A percentile compares a stretch with the other conserved stretches of the same genome.
These are phyloP conservation scores for Patiria miniata DNA, from an alignment of 35 echinoderm and acorn worm species.

Conservation along the genomic window DNA sequence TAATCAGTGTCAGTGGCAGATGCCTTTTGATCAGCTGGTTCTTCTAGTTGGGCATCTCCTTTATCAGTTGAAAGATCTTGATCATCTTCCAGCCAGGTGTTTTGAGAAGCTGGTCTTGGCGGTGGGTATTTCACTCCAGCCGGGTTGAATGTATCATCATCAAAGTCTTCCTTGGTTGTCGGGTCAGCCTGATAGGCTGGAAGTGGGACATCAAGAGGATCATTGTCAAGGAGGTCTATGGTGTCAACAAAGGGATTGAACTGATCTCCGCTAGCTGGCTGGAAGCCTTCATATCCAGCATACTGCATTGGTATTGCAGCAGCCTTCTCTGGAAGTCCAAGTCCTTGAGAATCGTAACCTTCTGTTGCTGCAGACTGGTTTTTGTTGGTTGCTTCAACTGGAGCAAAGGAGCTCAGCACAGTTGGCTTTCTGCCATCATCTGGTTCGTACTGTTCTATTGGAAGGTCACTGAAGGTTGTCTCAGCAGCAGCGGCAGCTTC, in stretches of 20 bases:
- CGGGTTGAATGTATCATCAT: not conserved
- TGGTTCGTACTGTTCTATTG: not conserved
- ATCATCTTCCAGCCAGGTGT: constrained; percentile 2
- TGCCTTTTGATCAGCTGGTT: not conserved
- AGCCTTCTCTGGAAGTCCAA: not conserved
- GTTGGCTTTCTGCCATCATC: not conserved
- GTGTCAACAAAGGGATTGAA: constrained; percentile 6
- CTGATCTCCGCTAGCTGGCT: too few species aligned
- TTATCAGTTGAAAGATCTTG: not conserved
- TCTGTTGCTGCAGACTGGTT: constrained; percentile 1
- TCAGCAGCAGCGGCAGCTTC: not conserved
- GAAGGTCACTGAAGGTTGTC: not conserved
- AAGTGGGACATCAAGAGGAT: constrained; percentile 16
- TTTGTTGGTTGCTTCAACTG: not conserved
- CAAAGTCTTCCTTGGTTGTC: not conserved
- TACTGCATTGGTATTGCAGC: too few species aligned
- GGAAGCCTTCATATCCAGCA: too few species aligned
- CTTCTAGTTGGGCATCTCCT: not conserved
- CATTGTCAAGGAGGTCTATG: not conserved
- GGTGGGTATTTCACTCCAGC: not conserved
- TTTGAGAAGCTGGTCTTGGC: constrained; percentile 18
- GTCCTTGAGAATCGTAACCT: not conserved
- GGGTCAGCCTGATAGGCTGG: not conserved
- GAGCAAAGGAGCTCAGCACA: not conserved
- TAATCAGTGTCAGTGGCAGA: not conserved